Base-by-base conservation (phyloP, 1,140 invertebrate species). In the Rhopalosiphum padi region DNA sequence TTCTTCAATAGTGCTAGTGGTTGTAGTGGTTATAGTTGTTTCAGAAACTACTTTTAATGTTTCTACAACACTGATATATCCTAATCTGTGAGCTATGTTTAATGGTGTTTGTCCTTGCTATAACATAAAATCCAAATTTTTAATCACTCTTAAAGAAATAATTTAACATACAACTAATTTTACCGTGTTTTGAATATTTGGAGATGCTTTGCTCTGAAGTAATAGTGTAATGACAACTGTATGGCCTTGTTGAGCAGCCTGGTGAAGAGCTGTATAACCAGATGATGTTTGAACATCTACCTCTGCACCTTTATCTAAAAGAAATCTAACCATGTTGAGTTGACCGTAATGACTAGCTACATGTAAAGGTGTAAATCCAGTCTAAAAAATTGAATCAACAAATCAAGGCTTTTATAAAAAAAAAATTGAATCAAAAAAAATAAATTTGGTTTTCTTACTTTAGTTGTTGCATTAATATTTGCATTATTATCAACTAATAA, bases 231-330 rank as follows among this genome's bases (percentile, higher is more conserved):
- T 99, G 94, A 99, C 98, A 94, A 98, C 96, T 1, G 98, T 98
- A 95, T 99, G 99, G 0, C 99, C 99, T 95, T 99, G 99, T 95
- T 99, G 99, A 35, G 99, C 98, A 15, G 99, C 99, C 96, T 99
- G 99, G 96, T 99, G 99, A 1, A 99, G 96, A 23, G 99, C 98
- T 11, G 99, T 99, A 95, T 99, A 99, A n/a, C 98, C 98, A 88
- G 97, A 97, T 93, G 95, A 96, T n/a, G 97, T 97, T 37, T 96
- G 96, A 77, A 96, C 97, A 93, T 97, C 96, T 37, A 97, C 97
- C 94, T 96, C 97, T 94, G 97, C 97, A 94, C 96, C 97, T 94
- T 98, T 97, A 94, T 99, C 97, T 37, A 99, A 95, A 37, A 99
- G 96, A 95, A 99, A 98, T 93, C 98, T 96, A 23, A 99, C 98